Base-by-base conservation (phyloP, 2,888 invertebrate genomes). In the Teinopalpus imperialis region DNA sequence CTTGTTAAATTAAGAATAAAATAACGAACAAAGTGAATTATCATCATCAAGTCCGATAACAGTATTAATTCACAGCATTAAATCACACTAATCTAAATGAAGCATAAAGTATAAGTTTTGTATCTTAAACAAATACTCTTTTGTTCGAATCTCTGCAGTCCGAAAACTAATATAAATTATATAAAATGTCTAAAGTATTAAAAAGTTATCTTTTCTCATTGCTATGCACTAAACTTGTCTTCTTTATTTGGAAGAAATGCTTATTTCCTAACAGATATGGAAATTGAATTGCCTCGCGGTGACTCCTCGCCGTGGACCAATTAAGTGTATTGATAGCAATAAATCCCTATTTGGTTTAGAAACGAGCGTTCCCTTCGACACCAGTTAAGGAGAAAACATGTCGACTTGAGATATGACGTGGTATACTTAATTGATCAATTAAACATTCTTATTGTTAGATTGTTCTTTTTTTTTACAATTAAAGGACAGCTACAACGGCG, bases 241-340 rank as follows among this genome's bases (percentile, higher is more conserved):
- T 31, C 56, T 58, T 44, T 54, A 56, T 54, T 53, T 50, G 51
- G 54, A 37, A 45, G 40, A 47, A 53, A 51, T 49, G 20, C 39
- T 54, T 49, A 53, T 52, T 48, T 49, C 52, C 50, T 47, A 52
- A 54, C 64, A 54, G 58, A 69, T 71, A 75, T 68, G 72, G 70
- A 54, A 66, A 72, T 69, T 63, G 59, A 66, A 68, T 69, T 57
- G 63, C 56, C 40, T 51, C 47, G 57, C 52, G 57, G 54, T 59
- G 51, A 62, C 54, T 53, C 50, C 37, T 39, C 42, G 49, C 39
- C 37, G 24, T 54, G 53, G 61, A 52, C 66, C 70, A 69, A 78
- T 74, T 78, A 77, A 64, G 61, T 69, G 63, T 71, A 71, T 69
- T 66, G 68, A 74, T 72, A 71, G 68, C 65, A 66, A 70, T 75